phyloP scores from a whole-genome alignment of 2,113 vertebrate genomes.

The Cyprinodon tularosa region DNA sequence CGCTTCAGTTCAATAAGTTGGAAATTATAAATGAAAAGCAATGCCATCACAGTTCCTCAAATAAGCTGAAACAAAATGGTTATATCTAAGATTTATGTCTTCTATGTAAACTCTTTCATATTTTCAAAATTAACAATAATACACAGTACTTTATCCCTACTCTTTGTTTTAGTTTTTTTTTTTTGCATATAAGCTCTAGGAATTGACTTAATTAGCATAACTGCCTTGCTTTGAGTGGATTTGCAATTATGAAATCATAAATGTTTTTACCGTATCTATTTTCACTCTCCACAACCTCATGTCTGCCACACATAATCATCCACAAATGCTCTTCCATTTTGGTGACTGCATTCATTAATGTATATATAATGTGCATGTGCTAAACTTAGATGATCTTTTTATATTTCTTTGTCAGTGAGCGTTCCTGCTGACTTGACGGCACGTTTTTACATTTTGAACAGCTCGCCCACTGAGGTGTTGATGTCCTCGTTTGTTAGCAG shows the following conservation, averaged over 20 bases:
- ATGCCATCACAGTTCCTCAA: conserved; percentile 14
- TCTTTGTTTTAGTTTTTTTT: conserved; percentile 16
- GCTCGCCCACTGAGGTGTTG: conserved; percentile 4
- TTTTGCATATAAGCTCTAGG: conserved; percentile 32
- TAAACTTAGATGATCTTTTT: background rate
- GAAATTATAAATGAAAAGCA: conserved; percentile 26
- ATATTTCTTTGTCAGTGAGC: conserved; percentile 6
- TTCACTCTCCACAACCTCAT: background rate
- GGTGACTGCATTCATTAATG: background rate
- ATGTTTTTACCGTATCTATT: background rate
- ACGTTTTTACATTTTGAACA: conserved; percentile 15
- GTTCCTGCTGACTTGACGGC: background rate
- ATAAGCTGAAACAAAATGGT: conserved; percentile 15
- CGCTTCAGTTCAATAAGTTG: background rate
- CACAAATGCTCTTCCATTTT: background rate
- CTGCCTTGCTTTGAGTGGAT: background rate
- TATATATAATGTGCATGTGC: background rate
- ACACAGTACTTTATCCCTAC: conserved; percentile 13
- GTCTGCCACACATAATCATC: background rate
- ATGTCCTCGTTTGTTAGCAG: conserved; percentile 9
- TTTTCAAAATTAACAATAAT: conserved; percentile 20
- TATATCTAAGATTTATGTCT: conserved; percentile 5
- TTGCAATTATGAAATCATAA: background rate
- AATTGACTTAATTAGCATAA: conserved; percentile 47
- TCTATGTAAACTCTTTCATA: conserved; percentile 13